Evolutionary conservation across 1,140 invertebrate species (phyloP).

Genomic region (Drosophila bipectinata): DNA sequence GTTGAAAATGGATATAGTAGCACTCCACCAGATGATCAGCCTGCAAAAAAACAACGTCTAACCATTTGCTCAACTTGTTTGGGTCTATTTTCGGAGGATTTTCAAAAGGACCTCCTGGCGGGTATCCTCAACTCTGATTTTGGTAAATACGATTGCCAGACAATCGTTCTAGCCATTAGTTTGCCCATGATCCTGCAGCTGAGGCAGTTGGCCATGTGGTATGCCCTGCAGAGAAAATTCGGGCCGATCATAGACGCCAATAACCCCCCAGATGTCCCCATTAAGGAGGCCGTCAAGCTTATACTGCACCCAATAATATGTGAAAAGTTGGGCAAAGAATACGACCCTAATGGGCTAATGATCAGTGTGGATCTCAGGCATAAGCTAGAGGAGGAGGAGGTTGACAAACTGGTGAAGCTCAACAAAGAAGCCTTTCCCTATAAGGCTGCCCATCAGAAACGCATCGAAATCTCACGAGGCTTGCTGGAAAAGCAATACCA

Average conservation of each 20-base stretch:
- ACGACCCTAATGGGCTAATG: conserved; percentile 76
- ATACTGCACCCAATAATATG: conserved; percentile 74
- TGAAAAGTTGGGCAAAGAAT: conserved; percentile 56
- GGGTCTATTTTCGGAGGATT: conserved; percentile 86
- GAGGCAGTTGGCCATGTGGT: conserved; percentile 84
- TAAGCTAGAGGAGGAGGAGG: conserved; percentile 51
- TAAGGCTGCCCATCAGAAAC: conserved; percentile 49
- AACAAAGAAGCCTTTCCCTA: conserved; percentile 55
- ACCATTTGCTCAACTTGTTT: conserved; percentile 86
- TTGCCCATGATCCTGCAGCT: conserved; percentile 83
- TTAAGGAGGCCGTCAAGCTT: conserved; percentile 76
- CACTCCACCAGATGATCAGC: conserved; percentile 4
- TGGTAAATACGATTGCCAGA: conserved; percentile 81
- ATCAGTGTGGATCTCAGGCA: conserved; percentile 72
- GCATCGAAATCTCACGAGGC: conserved; percentile 85
- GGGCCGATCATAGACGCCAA: conserved; percentile 49
- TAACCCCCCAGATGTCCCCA: conserved; percentile 66
- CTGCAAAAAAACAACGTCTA: conserved; percentile 76
- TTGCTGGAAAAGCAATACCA: conserved; percentile 85
- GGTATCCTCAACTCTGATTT: conserved; percentile 82
- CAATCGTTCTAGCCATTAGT: conserved; percentile 83
- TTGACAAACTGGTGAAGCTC: conserved; percentile 58
- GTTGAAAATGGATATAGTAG: neutral
- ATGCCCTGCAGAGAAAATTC: conserved; percentile 83
- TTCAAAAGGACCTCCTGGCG: conserved; percentile 83